Evolutionary conservation across 1,140 invertebrate species (phyloP), one percentile per base, ranked within the genome.

Genomic region (Probaryconus sp.): DNA sequence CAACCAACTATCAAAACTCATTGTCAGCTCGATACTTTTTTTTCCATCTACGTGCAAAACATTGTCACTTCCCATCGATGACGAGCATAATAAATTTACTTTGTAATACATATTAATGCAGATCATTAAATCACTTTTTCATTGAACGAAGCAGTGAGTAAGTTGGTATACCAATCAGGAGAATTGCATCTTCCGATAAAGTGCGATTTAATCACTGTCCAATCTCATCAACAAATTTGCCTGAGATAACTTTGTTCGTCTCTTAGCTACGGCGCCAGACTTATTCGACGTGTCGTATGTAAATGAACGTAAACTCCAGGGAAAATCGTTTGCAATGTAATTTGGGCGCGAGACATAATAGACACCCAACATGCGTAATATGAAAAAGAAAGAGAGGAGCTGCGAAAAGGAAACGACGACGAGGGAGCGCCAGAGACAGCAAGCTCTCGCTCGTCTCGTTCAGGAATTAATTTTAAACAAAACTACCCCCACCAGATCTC

Each of bases 161-260:
- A n/a, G n/a, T n/a, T 31, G 9, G 21, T 55, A 33, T 43, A n/a
- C n/a, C 26, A 43, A 31, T 56, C 14, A 43, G 6, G 13, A 9
- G 31, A 40, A 50, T 40, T 31, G 21, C 5, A n/a, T 40, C 24
- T 10, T 10, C 20, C 7, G 7, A 38, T 45, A 48, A 56, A 53
- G 21, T 14, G 21, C 10, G 50, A 67, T 56, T 67, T 48, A 56
- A 67, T 67, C 63, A 58, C 24, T 30, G 42, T 40, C 31, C 40
- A 67, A 67, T 58, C 28, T 50, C 63, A 26, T 56, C 43, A 58
- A 31, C 61, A 7, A 47, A 21, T 48, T 47, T 16, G n/a, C 31
- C 13, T 10, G 16, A 14, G 14, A 31, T 28, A 48, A 38, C 13
- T 65, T 65, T 20, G 40, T 67, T 48, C 51, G 31, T 21, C 28